Percentiles rank a stretch among this genome's conserved stretches.
Evolutionary conservation across 2,113 vertebrate genomes (phyloP).

Genomic region (Heteronetta atricapilla): DNA sequence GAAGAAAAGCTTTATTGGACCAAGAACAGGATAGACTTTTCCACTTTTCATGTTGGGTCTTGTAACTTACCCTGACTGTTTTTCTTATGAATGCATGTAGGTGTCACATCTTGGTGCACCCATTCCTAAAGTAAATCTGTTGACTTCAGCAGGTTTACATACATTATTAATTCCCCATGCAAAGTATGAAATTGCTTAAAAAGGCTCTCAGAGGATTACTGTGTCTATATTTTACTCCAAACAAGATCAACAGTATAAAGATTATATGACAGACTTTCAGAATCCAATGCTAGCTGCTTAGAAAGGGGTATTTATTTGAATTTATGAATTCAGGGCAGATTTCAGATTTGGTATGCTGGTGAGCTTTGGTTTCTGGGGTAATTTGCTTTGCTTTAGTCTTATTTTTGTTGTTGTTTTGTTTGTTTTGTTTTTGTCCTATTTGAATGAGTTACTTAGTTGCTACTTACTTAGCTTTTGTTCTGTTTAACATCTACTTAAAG

Average conservation of each 20-base stretch:
- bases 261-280: background rate
- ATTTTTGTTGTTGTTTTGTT: too few relatives aligned
- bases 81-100: background rate
- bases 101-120: background rate
- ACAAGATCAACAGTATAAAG: background rate
- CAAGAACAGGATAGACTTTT: background rate
- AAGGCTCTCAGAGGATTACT: background rate
- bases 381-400: background rate
- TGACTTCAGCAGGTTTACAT: background rate
- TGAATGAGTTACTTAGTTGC: background rate
- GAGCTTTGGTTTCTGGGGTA: background rate
- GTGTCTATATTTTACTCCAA: background rate
- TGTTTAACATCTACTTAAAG: background rate
- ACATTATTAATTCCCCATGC: accelerated
- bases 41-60: background rate
- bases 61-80: background rate
- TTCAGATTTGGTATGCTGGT: background rate
- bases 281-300: background rate
- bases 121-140: background rate
- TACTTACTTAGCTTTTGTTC: background rate
- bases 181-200: background rate
- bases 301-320: background rate
- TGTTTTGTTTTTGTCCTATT: background rate
- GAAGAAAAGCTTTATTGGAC: background rate
- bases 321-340: background rate